Percentiles rank a stretch among this genome's conserved stretches.
Evolutionary conservation across 2,888 invertebrate species (phyloP).

Genomic region (Chrysina gloriosa): DNA sequence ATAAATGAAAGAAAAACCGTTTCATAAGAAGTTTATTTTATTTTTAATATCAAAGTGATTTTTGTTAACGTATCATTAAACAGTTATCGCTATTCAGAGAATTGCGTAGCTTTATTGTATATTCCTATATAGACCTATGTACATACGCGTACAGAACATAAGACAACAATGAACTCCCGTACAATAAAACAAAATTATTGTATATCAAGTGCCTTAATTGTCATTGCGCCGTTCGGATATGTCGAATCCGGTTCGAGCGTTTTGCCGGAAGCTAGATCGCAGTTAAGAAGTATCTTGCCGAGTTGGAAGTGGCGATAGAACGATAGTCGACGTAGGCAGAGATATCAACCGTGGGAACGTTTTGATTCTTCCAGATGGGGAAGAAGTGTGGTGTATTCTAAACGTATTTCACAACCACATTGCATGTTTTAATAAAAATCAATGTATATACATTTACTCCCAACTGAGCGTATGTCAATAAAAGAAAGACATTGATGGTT

Average conservation of each 20-base stretch:
- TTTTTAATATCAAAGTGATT: no score
- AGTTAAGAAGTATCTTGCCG: constrained; percentile 49
- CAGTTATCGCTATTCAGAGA: no score
- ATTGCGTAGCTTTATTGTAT: no score
- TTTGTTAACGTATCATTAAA: no score
- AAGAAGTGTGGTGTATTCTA: constrained; percentile 39
- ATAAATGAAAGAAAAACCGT: no score
- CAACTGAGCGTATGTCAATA: no score
- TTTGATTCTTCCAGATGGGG: constrained; percentile 46
- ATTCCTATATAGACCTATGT: no score
- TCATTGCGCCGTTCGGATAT: constrained; percentile 35
- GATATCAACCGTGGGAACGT: constrained; percentile 51
- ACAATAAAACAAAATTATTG: constrained; percentile 14
- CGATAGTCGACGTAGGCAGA: constrained; percentile 48
- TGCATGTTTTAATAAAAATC: no score
- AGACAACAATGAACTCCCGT: neutral
- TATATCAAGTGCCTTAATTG: constrained; percentile 1
- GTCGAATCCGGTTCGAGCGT: constrained; percentile 43
- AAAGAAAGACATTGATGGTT: no score
- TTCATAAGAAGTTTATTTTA: no score
- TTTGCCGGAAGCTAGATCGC: constrained; percentile 50
- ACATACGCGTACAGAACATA: neutral
- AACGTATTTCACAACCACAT: constrained; percentile 47
- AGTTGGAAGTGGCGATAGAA: constrained; percentile 49
- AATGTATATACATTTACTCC: neutral